Conservation (phyloP, 2,888 invertebrate genomes). For the Gnatocerus cornutus region DNA sequence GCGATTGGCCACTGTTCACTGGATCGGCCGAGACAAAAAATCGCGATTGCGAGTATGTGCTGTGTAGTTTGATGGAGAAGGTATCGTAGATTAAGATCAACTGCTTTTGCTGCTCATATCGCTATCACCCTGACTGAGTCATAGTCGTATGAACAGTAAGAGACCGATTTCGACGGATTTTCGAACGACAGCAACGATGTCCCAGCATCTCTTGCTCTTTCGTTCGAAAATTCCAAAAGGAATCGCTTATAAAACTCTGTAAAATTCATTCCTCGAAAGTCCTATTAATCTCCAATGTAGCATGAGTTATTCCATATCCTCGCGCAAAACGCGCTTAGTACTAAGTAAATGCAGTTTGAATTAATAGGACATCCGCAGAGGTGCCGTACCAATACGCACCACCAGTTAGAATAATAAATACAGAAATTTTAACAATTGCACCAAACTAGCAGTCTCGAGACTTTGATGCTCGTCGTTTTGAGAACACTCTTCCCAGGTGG, state of each 20-base stretch:
- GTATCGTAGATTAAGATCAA: slow-evolving; percentile 63
- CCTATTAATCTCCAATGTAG: slow-evolving; percentile 52
- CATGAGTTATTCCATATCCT: slow-evolving; percentile 35
- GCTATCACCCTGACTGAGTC: slow-evolving; percentile 49
- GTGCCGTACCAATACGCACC: slow-evolving; percentile 42
- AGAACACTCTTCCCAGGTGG: slow-evolving; percentile 33
- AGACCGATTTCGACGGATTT: slow-evolving; percentile 11
- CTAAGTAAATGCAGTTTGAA: slow-evolving; percentile 16
- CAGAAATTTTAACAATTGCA: no score
- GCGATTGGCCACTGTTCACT: slow-evolving; percentile 30
- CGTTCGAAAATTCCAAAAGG: slow-evolving; percentile 7
- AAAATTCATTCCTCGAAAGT: slow-evolving; percentile 43
- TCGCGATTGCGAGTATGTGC: slow-evolving; percentile 66
- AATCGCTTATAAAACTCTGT: slow-evolving; percentile 39
- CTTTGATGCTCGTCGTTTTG: slow-evolving; percentile 7
- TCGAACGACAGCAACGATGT: slow-evolving; percentile 33
- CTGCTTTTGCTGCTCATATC: slow-evolving; percentile 67
- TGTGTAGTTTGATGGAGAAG: slow-evolving; percentile 72
- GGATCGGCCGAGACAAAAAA: slow-evolving; percentile 66
- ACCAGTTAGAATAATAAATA: slow-evolving; percentile 15
- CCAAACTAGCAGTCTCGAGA: background rate
- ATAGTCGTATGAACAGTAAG: slow-evolving; percentile 59
- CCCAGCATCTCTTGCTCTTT: slow-evolving; percentile 46
- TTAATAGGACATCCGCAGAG: slow-evolving; percentile 10
- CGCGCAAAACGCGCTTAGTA: slow-evolving; percentile 16